These are phyloP conservation scores for Enoplolaimus lenunculus DNA, from an alignment of 2,888 invertebrate species.

Conservation along the genomic window DNA sequence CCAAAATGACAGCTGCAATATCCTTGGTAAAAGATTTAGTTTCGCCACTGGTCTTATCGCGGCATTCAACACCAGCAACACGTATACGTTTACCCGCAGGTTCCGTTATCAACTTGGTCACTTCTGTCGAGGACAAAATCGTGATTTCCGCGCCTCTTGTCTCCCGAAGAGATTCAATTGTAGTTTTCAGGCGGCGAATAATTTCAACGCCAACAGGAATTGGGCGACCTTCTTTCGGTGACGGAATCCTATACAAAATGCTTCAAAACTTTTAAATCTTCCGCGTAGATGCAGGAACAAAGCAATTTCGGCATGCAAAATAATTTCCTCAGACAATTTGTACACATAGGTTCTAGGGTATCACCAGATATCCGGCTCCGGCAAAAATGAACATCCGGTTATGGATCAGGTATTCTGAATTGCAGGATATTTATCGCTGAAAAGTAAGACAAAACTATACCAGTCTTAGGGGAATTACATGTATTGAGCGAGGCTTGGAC, in stretches of 20 bases:
- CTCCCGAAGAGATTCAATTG: conserved; percentile 26
- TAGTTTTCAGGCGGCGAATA: conserved; percentile 31
- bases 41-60: background rate
- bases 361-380: no score
- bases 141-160: background rate
- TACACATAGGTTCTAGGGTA: no score
- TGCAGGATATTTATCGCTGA: no score
- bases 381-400: no score
- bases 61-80: background rate
- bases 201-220: conserved; percentile 38
- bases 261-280: no score
- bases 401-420: no score
- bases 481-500: no score
- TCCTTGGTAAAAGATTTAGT: background rate
- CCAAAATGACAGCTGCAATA: conserved; percentile 33
- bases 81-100: background rate
- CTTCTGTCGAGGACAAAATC: background rate
- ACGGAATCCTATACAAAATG: conserved; percentile 32
- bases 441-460: no score
- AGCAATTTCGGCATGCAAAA: no score
- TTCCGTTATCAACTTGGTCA: background rate
- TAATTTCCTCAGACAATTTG: no score
- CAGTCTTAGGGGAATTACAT: no score
- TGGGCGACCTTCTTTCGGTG: conserved; percentile 38
- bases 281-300: no score